Base-by-base conservation (phyloP, 2,797 vertebrate species). In the Pangasius djambal region DNA sequence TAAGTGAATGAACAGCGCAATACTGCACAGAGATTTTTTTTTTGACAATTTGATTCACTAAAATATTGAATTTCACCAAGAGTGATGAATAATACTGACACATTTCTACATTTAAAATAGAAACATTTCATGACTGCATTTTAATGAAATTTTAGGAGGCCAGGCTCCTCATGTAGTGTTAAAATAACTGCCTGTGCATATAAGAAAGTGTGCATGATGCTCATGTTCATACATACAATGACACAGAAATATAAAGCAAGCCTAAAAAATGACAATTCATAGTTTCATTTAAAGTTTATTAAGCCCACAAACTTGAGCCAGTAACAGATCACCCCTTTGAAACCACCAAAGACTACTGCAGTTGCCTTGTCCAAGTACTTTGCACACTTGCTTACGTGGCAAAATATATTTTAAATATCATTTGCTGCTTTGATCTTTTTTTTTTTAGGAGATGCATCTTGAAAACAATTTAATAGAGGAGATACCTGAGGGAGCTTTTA, bases 391-490 rank as follows among this genome's bases (percentile, higher is more conserved):
- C 34, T 34, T 59, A 59, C 6, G 9, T 40, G 8, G 8, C 34
- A 40, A 57, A 52, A 61, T 25, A 82, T 65, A 83, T 65, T 84
- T 67, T 48, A 48, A 50, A 25, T 84, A 52, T 50, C 4, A 65
- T 67, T 52, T 50, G 0, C 1, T 8, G 34, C 13, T 44, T 40
- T 59, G 28, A 40, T 25, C 28, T 59, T 4, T 22, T 85, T 34
- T 57, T 57, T 77, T 91, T 44, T 63, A 99, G 99, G 99, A 99
- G 93, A 91, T 99, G 75, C 95, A 99, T 85, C 95, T 99, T 86
- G 98, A 99, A 95, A 97, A 97, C 92, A 99, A 99, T 89, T 93
- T 97, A 89, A 98, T 99, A 65, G 98, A 99, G 95, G 98, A 99
- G 94, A 98, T 99, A 91, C 97, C 97, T 86, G 98, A 98, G 91